phyloP scores from a whole-genome alignment of 1,140 invertebrate genomes.

The Bombus confusus region DNA sequence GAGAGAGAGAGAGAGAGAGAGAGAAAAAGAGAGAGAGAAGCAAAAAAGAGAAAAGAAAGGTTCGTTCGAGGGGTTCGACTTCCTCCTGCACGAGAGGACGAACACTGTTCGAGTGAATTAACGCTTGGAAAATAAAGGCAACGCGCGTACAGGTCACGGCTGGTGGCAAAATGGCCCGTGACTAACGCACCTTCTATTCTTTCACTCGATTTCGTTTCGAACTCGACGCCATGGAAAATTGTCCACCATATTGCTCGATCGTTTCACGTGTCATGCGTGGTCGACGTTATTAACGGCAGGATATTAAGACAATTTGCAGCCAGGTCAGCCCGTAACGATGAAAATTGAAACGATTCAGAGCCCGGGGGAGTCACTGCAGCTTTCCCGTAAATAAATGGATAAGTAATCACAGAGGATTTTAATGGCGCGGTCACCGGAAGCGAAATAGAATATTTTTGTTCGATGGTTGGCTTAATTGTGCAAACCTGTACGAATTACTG shows the following conservation, averaged over 20 bases:
- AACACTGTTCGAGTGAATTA: constrained; percentile 75
- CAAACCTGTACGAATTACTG: constrained; percentile 25
- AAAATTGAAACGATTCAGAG: constrained; percentile 55
- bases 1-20: background rate
- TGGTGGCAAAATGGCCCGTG: constrained; percentile 81
- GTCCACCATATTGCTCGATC: constrained; percentile 77
- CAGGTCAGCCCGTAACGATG: constrained; percentile 25
- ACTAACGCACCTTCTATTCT: constrained; percentile 76
- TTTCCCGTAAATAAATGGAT: constrained; percentile 19
- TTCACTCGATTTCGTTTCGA: constrained; percentile 55
- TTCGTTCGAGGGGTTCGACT: constrained; percentile 28
- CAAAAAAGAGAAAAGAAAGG: constrained; percentile 49
- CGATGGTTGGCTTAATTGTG: constrained; percentile 27
- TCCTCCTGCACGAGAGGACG: constrained; percentile 6
- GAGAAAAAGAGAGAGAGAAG: accelerated
- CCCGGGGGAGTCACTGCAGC: constrained; percentile 9
- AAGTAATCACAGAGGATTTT: constrained; percentile 33
- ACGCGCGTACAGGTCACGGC: constrained; percentile 78
- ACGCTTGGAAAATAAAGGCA: constrained; percentile 76
- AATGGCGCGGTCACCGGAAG: constrained; percentile 20
- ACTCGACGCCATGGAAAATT: constrained; percentile 73
- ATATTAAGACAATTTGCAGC: constrained; percentile 57
- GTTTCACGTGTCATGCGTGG: constrained; percentile 28
- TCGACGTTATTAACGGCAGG: constrained; percentile 75
- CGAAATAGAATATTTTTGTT: constrained; percentile 38